Evolutionary conservation across 1,140 invertebrate species (phyloP), one percentile per base, ranked within the genome.

Genomic region (Sarcophaga bullata): DNA sequence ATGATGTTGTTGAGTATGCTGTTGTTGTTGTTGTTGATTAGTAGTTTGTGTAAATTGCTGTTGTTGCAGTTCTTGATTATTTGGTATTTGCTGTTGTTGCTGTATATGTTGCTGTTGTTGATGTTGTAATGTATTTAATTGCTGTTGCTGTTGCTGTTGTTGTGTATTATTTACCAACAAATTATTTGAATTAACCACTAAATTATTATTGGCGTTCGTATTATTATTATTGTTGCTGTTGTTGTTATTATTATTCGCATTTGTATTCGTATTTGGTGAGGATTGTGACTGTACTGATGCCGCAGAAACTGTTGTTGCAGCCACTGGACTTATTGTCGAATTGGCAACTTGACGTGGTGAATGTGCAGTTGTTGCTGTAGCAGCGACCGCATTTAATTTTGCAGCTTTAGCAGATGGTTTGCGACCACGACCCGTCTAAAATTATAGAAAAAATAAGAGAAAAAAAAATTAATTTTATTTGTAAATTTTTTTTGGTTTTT

Each of bases 201-300:
- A 17, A 73, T 17, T 73, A 48, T 58, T 13, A 80, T 78, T 72
- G 49, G 8, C 47, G 5, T 25, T 19, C 15, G 37, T 82, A 68
- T 80, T 80, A 37, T 80, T 68, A 10, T 15, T 80, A 37, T n/a
- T 80, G 52, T 72, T 49, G 49, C 47, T 72, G n/a, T 73, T n/a
- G n/a, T n/a, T n/a, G 49, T n/a, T 46, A 9, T 25, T 17, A 37
- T 52, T 82, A 62, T 80, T 80, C n/a, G 62, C 49, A n/a, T 15
- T 80, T 37, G 80, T 62, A 76, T 75, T 83, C 47, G 87, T 89
- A 85, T 90, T 90, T 85, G 89, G 89, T 85, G 89, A 90, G 85
- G 86, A 86, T 85, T 90, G 89, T 84, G 89, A 86, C 85, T 89
- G 84, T 82, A 87, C 83, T 84, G 88, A 86, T 84, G 87, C 86